Conservation (phyloP, 2,797 vertebrate species). For the Lepus townsendii region DNA sequence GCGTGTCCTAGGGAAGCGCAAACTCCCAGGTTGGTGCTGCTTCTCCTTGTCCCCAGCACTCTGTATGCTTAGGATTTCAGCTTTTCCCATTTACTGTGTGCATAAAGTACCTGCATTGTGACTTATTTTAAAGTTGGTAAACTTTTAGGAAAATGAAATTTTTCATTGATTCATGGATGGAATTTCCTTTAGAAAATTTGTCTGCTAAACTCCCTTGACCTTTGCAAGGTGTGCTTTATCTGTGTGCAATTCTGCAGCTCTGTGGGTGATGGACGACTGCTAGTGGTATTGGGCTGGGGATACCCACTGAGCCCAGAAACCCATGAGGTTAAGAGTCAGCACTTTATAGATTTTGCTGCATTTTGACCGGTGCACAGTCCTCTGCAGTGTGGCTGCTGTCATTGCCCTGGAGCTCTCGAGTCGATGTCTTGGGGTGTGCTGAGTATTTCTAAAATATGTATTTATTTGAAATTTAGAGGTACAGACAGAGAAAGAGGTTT, state of each 20-base stretch:
- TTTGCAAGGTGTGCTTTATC: neutral
- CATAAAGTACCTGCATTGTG: neutral
- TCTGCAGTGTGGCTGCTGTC: no score
- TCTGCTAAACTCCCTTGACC: neutral
- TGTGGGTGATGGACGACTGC: neutral
- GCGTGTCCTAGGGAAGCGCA: neutral
- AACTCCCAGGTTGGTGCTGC: rapidly evolving
- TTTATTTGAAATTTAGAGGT: no score
- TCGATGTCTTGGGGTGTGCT: no score
- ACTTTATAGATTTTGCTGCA: no score
- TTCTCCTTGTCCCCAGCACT: neutral
- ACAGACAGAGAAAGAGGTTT: no score
- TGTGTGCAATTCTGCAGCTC: neutral
- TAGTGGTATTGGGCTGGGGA: neutral
- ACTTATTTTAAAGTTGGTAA: neutral
- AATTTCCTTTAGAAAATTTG: neutral
- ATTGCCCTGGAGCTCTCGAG: no score
- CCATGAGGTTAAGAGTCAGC: neutral
- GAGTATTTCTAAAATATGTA: no score
- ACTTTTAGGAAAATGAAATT: neutral
- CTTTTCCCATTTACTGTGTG: neutral
- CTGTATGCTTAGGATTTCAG: neutral
- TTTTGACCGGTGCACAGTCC: no score
- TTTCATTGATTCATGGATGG: neutral
- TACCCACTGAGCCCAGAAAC: no score